These are phyloP conservation scores for Bubo blakistoni DNA, from an alignment of 2,113 vertebrate species.

Conservation along the genomic window DNA sequence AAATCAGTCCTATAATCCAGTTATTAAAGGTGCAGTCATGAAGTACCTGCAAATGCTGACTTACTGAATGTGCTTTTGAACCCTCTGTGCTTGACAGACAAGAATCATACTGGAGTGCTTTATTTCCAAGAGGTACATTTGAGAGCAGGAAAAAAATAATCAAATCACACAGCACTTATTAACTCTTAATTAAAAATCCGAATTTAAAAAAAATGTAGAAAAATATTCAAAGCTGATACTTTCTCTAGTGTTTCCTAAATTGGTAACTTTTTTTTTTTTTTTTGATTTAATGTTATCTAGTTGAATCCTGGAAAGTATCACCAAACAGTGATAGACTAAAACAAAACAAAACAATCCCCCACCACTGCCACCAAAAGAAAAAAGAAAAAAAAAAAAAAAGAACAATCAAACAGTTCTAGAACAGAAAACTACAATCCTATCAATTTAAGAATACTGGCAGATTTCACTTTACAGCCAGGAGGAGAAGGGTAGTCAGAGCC, in stretches of 20 bases:
- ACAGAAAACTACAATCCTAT: neutral
- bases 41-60: neutral
- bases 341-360: neutral
- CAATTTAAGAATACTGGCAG: neutral
- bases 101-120: neutral
- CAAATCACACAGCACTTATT: neutral
- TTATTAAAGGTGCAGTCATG: neutral
- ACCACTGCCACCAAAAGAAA: fast-evolving
- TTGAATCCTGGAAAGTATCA: neutral
- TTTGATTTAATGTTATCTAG: neutral
- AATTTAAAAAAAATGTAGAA: neutral
- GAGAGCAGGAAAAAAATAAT: neutral
- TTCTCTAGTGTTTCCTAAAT: neutral
- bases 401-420: neutral
- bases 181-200: neutral
- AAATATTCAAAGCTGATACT: neutral
- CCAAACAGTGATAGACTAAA: neutral
- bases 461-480: neutral
- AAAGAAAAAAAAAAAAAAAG: too few relatives aligned
- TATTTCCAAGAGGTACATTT: neutral
- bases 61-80: neutral
- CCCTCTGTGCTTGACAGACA: neutral
- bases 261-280: neutral
- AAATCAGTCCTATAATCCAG: neutral
- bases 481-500: neutral